Percentiles rank a stretch among this genome's conserved stretches.
phyloP scores from a whole-genome alignment of 1,140 invertebrate genomes.

The Atta colombica region DNA sequence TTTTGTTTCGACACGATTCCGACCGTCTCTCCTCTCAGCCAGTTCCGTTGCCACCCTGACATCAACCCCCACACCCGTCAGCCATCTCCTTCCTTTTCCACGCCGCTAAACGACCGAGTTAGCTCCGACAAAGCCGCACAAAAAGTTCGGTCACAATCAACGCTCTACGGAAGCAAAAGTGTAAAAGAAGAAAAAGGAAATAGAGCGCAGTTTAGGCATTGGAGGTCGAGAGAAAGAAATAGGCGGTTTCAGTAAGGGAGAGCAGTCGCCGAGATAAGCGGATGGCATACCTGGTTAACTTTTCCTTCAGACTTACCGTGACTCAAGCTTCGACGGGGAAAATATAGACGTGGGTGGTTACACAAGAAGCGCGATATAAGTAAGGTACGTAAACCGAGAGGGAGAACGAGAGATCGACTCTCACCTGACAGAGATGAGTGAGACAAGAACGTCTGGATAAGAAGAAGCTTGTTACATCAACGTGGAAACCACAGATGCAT shows the following conservation, averaged over 20 bases:
- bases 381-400: constrained; percentile 25
- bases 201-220: constrained; percentile 20
- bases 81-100: constrained; percentile 53
- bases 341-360: constrained; percentile 42
- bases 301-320: not conserved
- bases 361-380: constrained; percentile 44
- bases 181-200: constrained; percentile 25
- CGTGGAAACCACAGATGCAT: constrained; percentile 63
- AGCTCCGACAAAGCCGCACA: constrained; percentile 59
- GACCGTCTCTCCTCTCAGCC: not conserved
- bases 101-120: constrained; percentile 75
- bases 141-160: constrained; percentile 78
- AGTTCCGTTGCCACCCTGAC: not conserved
- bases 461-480: constrained; percentile 66
- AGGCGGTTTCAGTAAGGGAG: constrained; percentile 18
- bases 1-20: constrained; percentile 49
- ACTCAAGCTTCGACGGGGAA: not conserved
- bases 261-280: constrained; percentile 37
- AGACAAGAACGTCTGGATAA: constrained; percentile 41
- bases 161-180: constrained; percentile 5
- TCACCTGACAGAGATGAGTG: constrained; percentile 30
- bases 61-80: not conserved
- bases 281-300: constrained; percentile 51
- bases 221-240: constrained; percentile 26
- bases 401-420: constrained; percentile 32